Evolutionary conservation across 2,797 vertebrate species (phyloP).

Genomic region (Manis crassicaudata): DNA sequence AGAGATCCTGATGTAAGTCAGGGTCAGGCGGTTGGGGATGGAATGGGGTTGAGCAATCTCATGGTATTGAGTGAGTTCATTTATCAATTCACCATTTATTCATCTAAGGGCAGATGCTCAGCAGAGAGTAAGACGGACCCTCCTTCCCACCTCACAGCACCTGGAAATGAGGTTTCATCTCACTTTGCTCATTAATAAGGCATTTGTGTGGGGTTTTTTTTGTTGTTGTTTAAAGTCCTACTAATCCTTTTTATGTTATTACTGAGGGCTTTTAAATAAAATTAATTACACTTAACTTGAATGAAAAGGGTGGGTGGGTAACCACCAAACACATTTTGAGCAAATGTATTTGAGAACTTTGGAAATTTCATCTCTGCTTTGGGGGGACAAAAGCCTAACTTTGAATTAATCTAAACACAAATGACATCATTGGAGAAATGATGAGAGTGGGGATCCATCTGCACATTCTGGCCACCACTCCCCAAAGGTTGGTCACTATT

Average conservation of each 20-base stretch:
- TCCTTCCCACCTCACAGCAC: not conserved
- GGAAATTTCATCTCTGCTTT: not conserved
- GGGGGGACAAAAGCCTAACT: not conserved
- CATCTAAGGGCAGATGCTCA: fast-evolving
- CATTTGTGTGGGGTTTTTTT: too few species aligned
- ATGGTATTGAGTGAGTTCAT: too few species aligned
- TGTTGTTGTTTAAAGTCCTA: not conserved
- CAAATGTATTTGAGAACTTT: not conserved
- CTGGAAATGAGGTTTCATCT: not conserved
- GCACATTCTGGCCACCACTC: too few species aligned
- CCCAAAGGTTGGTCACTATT: too few species aligned
- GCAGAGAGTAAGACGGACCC: not conserved
- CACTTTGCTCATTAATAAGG: not conserved
- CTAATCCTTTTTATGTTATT: not conserved
- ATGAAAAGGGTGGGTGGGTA: not conserved
- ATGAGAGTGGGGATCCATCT: not conserved
- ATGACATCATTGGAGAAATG: fast-evolving
- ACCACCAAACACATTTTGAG: not conserved
- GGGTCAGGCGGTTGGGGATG: fast-evolving
- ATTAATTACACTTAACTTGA: not conserved
- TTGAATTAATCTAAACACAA: not conserved
- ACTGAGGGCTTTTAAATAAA: not conserved
- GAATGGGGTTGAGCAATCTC: not conserved
- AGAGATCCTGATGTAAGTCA: fast-evolving
- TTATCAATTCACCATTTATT: not conserved